Percentiles rank a stretch among this genome's conserved stretches.
These are phyloP conservation scores for Gambusia yucatana DNA, from an alignment of 2,797 vertebrate genomes.

Conservation along the genomic window DNA sequence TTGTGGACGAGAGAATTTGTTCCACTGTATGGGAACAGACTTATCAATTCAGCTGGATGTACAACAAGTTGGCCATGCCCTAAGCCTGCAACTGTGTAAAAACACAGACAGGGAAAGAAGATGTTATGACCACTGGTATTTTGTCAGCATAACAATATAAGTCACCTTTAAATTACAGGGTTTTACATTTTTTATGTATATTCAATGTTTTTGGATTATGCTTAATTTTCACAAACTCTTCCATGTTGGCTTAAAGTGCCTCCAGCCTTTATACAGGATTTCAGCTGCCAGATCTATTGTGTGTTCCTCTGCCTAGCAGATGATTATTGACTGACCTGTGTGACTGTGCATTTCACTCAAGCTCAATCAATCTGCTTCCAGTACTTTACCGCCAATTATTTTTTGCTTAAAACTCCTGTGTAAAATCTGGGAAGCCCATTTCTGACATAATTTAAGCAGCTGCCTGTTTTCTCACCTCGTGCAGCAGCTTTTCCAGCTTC, in stretches of 20 bases:
- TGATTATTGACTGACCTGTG: constrained; percentile 29
- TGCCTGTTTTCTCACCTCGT: constrained; percentile 83
- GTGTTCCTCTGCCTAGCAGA: constrained; percentile 35
- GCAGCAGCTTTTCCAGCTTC: constrained; percentile 94
- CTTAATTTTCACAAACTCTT: not conserved
- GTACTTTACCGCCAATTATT: constrained; percentile 23
- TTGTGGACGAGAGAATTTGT: constrained; percentile 33
- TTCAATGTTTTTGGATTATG: not conserved
- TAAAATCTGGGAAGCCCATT: not conserved
- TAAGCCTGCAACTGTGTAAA: constrained; percentile 69
- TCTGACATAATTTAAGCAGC: not conserved
- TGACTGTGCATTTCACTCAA: constrained; percentile 9
- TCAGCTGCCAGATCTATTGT: constrained; percentile 39
- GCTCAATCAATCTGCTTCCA: constrained; percentile 37
- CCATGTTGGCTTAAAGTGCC: constrained; percentile 31
- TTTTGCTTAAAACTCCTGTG: constrained; percentile 10
- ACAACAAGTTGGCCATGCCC: constrained; percentile 59
- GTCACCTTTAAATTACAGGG: not conserved
- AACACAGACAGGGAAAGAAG: constrained; percentile 57
- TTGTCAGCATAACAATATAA: constrained; percentile 49
- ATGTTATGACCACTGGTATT: constrained; percentile 82
- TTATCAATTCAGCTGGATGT: constrained; percentile 78
- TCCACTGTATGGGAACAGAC: constrained; percentile 69
- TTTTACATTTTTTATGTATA: not conserved
- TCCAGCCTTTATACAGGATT: constrained; percentile 36